These are phyloP conservation scores for Abscondita cerata DNA, from an alignment of 2,888 invertebrate species.

Conservation along the genomic window DNA sequence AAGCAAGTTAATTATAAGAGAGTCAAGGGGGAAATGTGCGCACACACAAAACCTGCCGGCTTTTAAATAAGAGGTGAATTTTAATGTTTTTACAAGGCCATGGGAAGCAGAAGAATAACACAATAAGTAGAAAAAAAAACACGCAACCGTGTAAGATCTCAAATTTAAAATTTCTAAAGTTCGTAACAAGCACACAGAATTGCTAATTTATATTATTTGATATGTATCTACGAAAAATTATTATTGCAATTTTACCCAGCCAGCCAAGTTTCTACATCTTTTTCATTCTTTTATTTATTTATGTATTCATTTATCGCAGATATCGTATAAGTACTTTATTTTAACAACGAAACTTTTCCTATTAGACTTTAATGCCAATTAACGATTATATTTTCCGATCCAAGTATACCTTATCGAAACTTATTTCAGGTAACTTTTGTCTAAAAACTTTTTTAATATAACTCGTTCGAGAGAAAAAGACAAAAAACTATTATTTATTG, in stretches of 20 bases:
- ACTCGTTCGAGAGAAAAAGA: too few relatives aligned
- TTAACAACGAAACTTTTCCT: too few relatives aligned
- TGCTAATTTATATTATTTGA: slow-evolving; percentile 55
- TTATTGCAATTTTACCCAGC: slow-evolving; percentile 52
- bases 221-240: slow-evolving; percentile 56
- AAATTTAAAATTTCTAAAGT: slow-evolving; percentile 48
- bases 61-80: slow-evolving; percentile 17
- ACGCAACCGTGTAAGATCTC: slow-evolving; percentile 46
- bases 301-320: not conserved
- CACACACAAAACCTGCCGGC: slow-evolving; percentile 10
- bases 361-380: too few relatives aligned
- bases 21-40: slow-evolving; percentile 12
- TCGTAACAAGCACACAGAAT: slow-evolving; percentile 49
- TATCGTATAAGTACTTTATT: too few relatives aligned
- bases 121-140: slow-evolving; percentile 46
- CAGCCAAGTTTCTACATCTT: slow-evolving; percentile 47
- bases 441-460: too few relatives aligned
- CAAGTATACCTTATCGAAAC: too few relatives aligned
- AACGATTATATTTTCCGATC: too few relatives aligned
- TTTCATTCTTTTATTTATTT: slow-evolving; percentile 39
- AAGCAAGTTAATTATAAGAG: slow-evolving; percentile 15
- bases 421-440: too few relatives aligned
- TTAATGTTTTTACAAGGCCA: slow-evolving; percentile 46
- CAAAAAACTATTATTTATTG: too few relatives aligned
- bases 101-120: slow-evolving; percentile 47